Base-by-base conservation (phyloP, 2,888 invertebrate species). In the Neuroscelio doddi region DNA sequence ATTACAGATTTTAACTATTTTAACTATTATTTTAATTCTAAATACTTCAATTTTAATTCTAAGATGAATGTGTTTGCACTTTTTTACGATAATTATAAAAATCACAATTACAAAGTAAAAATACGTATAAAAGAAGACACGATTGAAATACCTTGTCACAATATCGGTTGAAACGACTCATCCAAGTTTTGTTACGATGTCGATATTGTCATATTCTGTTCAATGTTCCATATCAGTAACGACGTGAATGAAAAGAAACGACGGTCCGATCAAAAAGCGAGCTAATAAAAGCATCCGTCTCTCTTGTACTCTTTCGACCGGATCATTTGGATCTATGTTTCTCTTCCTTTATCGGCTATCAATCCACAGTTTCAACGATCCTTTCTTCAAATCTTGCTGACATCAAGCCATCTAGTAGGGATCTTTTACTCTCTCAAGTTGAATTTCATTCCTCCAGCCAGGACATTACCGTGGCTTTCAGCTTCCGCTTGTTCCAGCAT, bases 311-410 rank as follows among this genome's bases (percentile, higher is more conserved):
- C 49, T 38, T 52, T 41, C 46, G 32, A 42, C 41, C 24, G 34
- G 41, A 58, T 57, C 58, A 49, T 49, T 52, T 47, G 47, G 55
- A 50, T 53, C 50, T 46, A 45, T 42, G 50, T 39, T 57, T 9
- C 26, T 32, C 51, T 67, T 63, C 58, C 61, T 73, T 75, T 76
- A 72, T 73, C 72, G 73, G 58, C 72, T 68, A 75, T 74, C 75
- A 73, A 75, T 74, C 62, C 50, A 21, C 51, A 30, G 47, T 39
- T 51, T 49, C 32, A 52, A 64, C 65, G 69, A 74, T 71, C 68
- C 68, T 65, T 15, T 64, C 46, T 64, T 69, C 69, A 65, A 73
- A 71, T 73, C 68, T 68, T 68, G 65, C 68, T 66, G 67, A 69
- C 70, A 64, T 57, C 53, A 32, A 61, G 65, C 47, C 58, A 36